These are phyloP conservation scores for Mesaphorura yosii DNA, from an alignment of 1,140 invertebrate species.

Conservation along the genomic window DNA sequence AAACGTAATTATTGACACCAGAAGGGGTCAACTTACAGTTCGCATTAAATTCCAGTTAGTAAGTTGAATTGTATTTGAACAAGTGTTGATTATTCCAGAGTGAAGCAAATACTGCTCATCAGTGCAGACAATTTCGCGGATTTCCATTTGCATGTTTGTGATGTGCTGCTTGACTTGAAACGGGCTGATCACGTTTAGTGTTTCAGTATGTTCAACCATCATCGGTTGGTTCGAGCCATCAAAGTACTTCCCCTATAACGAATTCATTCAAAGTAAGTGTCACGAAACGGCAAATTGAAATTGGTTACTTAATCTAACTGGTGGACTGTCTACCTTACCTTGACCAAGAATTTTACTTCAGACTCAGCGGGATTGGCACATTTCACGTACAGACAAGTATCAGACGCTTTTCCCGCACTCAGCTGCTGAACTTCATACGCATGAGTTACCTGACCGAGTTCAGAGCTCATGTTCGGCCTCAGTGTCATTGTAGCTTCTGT, in stretches of 20 bases:
- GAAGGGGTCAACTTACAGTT: background rate
- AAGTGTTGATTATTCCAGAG: slow-evolving; percentile 16
- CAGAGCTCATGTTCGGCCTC: background rate
- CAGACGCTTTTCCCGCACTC: background rate
- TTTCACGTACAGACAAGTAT: slow-evolving; percentile 12
- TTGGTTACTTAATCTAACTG: background rate
- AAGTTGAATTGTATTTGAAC: slow-evolving; percentile 3
- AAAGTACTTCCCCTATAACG: slow-evolving; percentile 18
- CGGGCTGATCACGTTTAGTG: slow-evolving; percentile 14
- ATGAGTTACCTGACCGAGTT: background rate
- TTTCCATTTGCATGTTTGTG: slow-evolving; percentile 10
- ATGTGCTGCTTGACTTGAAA: slow-evolving; percentile 14
- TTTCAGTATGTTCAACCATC: slow-evolving; percentile 10
- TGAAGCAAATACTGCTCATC: slow-evolving; percentile 16
- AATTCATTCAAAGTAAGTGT: slow-evolving; percentile 1
- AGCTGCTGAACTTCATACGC: slow-evolving; percentile 10
- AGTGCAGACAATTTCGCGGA: background rate
- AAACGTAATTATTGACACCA: background rate
- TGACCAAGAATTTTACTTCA: slow-evolving; percentile 19
- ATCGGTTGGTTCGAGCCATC: slow-evolving; percentile 17
- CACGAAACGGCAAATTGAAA: background rate
- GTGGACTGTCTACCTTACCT: slow-evolving; percentile 8
- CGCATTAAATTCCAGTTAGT: background rate
- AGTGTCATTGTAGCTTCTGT: background rate
- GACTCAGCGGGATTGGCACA: slow-evolving; percentile 7